Conservation (phyloP, 2,888 invertebrate genomes). For the Nephrocerus scutellatus region DNA sequence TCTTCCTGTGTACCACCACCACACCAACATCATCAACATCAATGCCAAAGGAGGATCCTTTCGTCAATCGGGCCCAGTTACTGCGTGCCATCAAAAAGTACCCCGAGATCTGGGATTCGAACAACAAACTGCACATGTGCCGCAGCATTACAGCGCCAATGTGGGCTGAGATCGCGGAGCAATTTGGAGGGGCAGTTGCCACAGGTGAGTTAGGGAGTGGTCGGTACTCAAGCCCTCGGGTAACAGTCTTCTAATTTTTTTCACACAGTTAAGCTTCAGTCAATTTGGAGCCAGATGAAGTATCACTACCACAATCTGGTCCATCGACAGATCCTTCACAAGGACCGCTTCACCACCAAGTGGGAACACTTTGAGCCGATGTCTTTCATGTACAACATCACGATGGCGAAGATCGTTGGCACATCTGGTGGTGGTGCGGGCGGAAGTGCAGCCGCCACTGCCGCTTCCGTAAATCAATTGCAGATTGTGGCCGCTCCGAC, state of each 20-base stretch:
- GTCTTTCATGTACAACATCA: constrained; percentile 43
- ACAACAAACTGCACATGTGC: constrained; percentile 41
- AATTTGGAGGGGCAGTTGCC: constrained; percentile 42
- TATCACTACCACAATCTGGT: constrained; percentile 41
- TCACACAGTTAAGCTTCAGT: constrained; percentile 35
- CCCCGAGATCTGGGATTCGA: constrained; percentile 42
- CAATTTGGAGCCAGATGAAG: constrained; percentile 43
- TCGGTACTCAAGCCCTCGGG: constrained; percentile 2
- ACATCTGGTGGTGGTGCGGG: no score
- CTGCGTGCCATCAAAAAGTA: constrained; percentile 42
- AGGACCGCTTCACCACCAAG: constrained; percentile 41
- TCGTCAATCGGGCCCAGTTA: constrained; percentile 41
- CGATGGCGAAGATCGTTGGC: constrained; percentile 40
- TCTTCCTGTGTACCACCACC: constrained; percentile 4
- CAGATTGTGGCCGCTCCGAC: constrained; percentile 20
- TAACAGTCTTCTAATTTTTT: background rate
- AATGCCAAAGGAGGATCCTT: constrained; percentile 42
- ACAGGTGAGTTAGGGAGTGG: constrained; percentile 32
- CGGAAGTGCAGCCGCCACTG: constrained; percentile 9
- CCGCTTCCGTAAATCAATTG: background rate
- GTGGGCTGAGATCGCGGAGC: constrained; percentile 43
- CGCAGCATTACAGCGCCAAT: constrained; percentile 42
- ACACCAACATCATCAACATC: no score
- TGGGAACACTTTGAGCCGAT: constrained; percentile 43
- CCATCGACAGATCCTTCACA: constrained; percentile 40